Base-by-base conservation (phyloP, 1,140 invertebrate genomes). In the Triops longicaudatus region DNA sequence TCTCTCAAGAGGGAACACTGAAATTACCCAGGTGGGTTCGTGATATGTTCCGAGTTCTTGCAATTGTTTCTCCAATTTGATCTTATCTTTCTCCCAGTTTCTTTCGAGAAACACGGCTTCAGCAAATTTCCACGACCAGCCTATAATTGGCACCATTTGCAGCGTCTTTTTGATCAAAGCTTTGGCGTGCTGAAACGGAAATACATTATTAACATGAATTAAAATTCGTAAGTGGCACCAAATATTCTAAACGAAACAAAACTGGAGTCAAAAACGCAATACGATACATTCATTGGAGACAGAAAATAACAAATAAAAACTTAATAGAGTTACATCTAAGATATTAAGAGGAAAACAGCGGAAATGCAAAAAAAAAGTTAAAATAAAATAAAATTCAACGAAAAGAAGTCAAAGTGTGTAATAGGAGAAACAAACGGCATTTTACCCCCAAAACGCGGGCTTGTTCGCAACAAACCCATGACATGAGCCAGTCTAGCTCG, bases 101-200 rank as follows among this genome's bases (percentile, higher is more conserved):
- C 96, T 89, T 83, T 96, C 93, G 41, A 98, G 86, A 22, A 98
- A 98, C 78, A 97, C 91, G 85, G 91, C 92, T 84, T 98, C 96
- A 7, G 91, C 92, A 84, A 97, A 95, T 86, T 93, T 92, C 95
- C 95, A 98, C 78, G 91, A 90, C 95, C 96, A 98, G 73, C 96
- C 96, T 79, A 98, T 88, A 7, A 95, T 90, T n/a, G 96, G 96
- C 78, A 98, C 87, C 82, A 93, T 96, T 80, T 92, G 90, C 80
- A 98, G 91, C 7, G 91, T 90, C 84, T 96, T 94, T 86, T 98
- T 98, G 9, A 93, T 93, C 86, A 95, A 97, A 11, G 95, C 93
- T 88, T 98, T 98, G 80, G 93, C 95, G 84, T 95, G 95, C 93
- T 95, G 81, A 80, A 89, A 88, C 81, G 76, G 72, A 81, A 81